Evolutionary conservation across 1,140 invertebrate genomes (phyloP).

Genomic region (Araneus ventricosus): DNA sequence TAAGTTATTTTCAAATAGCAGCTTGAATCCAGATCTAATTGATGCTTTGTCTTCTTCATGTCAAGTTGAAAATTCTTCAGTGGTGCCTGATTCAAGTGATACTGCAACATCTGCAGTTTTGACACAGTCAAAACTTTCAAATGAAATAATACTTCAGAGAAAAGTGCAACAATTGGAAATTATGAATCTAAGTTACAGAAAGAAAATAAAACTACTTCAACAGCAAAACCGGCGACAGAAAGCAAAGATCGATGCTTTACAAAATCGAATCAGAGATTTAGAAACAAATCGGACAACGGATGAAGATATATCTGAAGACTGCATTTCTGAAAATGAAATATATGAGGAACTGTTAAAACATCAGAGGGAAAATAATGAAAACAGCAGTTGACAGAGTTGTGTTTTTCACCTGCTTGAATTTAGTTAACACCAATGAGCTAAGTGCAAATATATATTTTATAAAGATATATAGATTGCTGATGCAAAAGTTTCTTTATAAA

Average conservation of each 20-base stretch:
- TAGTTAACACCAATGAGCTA: no score
- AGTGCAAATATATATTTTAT: no score
- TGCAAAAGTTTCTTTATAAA: no score
- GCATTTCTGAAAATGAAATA: constrained; percentile 4
- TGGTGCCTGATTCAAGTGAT: background rate
- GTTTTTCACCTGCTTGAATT: no score
- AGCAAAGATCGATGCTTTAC: background rate
- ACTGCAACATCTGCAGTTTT: background rate
- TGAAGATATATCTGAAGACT: background rate
- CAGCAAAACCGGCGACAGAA: background rate
- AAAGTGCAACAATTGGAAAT: background rate
- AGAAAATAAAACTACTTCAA: constrained; percentile 3
- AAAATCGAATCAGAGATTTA: background rate
- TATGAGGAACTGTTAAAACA: background rate
- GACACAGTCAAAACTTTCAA: background rate
- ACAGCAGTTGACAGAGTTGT: background rate
- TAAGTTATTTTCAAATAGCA: background rate
- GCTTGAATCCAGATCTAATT: background rate
- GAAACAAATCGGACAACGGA: background rate
- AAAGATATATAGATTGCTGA: no score
- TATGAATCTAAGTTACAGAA: background rate
- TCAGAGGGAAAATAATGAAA: background rate
- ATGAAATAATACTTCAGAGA: background rate
- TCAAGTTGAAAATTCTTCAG: background rate
- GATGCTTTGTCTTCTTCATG: background rate